Percentiles rank a stretch among this genome's conserved stretches.
These are phyloP conservation scores for Thunnus maccoyii DNA, from an alignment of 2,113 vertebrate species.

Conservation along the genomic window DNA sequence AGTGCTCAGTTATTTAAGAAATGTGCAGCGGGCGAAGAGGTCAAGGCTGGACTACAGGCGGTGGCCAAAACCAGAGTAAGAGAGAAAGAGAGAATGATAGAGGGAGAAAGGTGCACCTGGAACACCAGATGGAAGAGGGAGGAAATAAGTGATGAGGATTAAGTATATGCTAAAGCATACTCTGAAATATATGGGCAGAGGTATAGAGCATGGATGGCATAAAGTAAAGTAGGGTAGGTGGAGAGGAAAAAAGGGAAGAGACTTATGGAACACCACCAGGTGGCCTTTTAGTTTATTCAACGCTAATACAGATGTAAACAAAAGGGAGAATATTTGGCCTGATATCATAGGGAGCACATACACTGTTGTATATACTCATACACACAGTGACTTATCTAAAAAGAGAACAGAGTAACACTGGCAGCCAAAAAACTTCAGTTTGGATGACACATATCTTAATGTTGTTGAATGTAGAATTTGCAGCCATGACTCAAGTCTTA, in stretches of 20 bases:
- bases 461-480: conserved; percentile 39
- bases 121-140: conserved; percentile 38
- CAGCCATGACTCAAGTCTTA: conserved; percentile 34
- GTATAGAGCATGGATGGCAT: neutral
- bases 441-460: conserved; percentile 43
- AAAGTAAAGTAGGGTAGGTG: neutral
- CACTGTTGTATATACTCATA: neutral
- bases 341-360: neutral
- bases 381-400: conserved; percentile 25
- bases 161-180: conserved; percentile 43
- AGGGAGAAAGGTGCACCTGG: conserved; percentile 55
- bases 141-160: conserved; percentile 21
- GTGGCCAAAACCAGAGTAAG: conserved; percentile 53
- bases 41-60: conserved; percentile 76
- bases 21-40: conserved; percentile 81
- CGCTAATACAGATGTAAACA: conserved; percentile 53
- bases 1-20: conserved; percentile 88
- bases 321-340: conserved; percentile 39
- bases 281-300: conserved; percentile 74
- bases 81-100: conserved; percentile 46
- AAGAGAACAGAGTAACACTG: conserved; percentile 19
- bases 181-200: neutral
- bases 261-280: conserved; percentile 50
- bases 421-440: conserved; percentile 22
- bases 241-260: neutral